Base-by-base conservation (phyloP, 2,113 vertebrate species). In the Bos indicus region DNA sequence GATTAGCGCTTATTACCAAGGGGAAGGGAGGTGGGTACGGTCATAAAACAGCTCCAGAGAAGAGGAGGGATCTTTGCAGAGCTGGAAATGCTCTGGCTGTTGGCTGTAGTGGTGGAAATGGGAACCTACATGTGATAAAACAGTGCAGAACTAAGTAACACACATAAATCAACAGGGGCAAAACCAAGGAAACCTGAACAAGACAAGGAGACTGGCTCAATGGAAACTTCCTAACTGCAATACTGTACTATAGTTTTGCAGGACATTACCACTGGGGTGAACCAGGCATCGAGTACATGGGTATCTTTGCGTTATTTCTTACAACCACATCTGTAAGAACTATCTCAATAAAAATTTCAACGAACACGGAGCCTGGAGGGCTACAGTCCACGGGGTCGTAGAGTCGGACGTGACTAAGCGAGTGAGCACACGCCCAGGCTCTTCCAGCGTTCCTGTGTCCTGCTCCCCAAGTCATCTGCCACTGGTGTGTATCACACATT, bases 191-290 rank as follows among this genome's bases (percentile, higher is more conserved):
- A 81, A 56, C 15, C 2, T 67, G 36, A 82, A 6, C 13, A 92
- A 74, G 46, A 57, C 5, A 36, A 21, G 46, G 0, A 46, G 51
- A 7, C 3, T 3, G 1, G 36, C 33, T 25, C 36, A 43, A 1
- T 0, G 12, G 71, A 7, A 25, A 26, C 5, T 12, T 13, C 71
- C 71, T 43, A 13, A 11, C 8, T 51, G 46, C 5, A 0, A 51
- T 30, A 25, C 3, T 88, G 3, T 14, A 51, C 51, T 51, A 2
- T 0, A 48, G 71, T 40, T 91, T 30, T 86, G 36, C 5, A 46
- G 77, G 23, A 62, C 21, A 2, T 25, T 26, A 60, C 33, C 51
- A 54, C 3, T 62, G 57, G 46, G 57, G 10, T 16, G 78, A 87
- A 36, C 10, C 3, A 9, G 74, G 57, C 15, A 93, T 33, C 54